Evolutionary conservation across 2,113 vertebrate species (phyloP), one percentile per base, ranked within the genome.

Genomic region (Rhipidura dahli): DNA sequence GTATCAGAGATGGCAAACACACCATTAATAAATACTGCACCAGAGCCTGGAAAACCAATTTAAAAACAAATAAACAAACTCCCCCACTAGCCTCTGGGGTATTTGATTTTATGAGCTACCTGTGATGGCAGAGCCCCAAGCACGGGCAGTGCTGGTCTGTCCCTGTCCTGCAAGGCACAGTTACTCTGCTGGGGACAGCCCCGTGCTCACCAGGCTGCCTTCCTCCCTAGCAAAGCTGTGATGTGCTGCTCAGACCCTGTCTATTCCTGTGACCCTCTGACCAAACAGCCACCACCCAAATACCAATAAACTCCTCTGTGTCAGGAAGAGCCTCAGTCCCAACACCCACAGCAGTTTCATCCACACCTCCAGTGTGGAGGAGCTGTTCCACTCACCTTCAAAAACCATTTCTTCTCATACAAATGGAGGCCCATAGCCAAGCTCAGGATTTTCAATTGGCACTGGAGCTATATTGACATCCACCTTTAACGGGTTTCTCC

Each of bases 251-350:
- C 40, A 64, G 47, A 59, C 6, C 22, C 72, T 1, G 2, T 1
- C 65, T 24, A 15, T 3, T 49, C 28, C 77, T 37, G 50, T 6
- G n/a, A 27, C 56, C 68, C 6, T 9, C 64, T 33, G 31, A 42
- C 22, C 6, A 2, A 53, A 59, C 49, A 4, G 30, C 31, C 22
- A 11, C 42, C 49, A 71, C 1, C 30, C 51, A 15, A 22, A 26
- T 1, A 57, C 1, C 1, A 20, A 56, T 0, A 7, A 57, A 65
- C 1, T 2, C 60, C 39, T 40, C 47, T 2, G 2, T 21, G 37
- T 42, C 47, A 20, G 31, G 35, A 33, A 28, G 27, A 80, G 30
- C 40, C 31, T 12, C 5, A 7, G 14, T 31, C 9, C 21, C 40
- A n/a, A 22, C 53, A 68, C 2, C 16, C 59, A 16, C 39, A 15